Evolutionary conservation across 2,113 vertebrate genomes (phyloP).

Genomic region (Glaucomys volans): DNA sequence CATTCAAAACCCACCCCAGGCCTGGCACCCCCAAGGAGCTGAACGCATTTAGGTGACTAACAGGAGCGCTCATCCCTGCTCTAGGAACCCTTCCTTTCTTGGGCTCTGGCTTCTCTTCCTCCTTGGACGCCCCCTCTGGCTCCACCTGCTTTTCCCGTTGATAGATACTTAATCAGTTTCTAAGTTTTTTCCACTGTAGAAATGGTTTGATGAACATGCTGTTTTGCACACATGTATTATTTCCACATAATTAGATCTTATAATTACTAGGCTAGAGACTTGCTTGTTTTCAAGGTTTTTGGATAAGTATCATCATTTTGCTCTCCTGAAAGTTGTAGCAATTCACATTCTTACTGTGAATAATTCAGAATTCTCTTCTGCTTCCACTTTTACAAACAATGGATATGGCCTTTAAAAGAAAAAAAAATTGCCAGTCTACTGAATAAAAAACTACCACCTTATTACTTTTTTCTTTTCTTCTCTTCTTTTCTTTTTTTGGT

Average conservation of each 20-base stretch:
- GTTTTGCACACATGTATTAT: not conserved
- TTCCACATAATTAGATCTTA: not conserved
- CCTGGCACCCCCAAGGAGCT: not conserved
- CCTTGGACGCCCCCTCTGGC: not conserved
- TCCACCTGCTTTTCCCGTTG: not conserved
- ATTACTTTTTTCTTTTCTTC: not conserved
- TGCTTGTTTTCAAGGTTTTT: slow-evolving; percentile 4
- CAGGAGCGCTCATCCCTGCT: not conserved
- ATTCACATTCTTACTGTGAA: not conserved
- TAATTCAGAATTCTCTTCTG: not conserved
- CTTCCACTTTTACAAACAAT: not conserved
- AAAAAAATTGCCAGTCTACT: not conserved
- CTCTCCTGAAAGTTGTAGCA: not conserved
- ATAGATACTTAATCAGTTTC: not conserved
- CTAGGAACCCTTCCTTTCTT: not conserved
- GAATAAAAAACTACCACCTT: not conserved
- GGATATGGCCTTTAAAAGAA: not conserved
- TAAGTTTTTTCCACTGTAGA: not conserved
- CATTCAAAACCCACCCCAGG: not conserved
- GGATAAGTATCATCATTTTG: not conserved
- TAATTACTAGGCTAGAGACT: not conserved
- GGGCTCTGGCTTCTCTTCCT: not conserved
- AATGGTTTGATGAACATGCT: not conserved
- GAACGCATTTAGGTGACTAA: not conserved
- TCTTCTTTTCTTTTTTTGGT: not conserved